A percentile compares a stretch with the other conserved stretches of the same genome.
These are phyloP conservation scores for Apis laboriosa DNA, from an alignment of 1,140 invertebrate genomes.

Conservation along the genomic window DNA sequence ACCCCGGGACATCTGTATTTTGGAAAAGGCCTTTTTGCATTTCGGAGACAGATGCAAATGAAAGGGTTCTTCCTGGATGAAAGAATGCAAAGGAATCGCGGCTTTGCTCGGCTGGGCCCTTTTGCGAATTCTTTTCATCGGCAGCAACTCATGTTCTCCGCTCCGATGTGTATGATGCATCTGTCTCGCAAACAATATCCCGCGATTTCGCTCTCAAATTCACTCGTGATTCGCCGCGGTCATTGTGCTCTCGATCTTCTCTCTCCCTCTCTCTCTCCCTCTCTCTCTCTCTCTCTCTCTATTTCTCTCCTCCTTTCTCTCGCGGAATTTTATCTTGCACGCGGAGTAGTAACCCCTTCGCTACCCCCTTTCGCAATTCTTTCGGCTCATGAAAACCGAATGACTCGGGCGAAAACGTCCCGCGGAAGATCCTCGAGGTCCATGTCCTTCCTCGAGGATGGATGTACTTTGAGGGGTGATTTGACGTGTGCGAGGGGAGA, in stretches of 20 bases:
- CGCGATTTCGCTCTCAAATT: slow-evolving; percentile 61
- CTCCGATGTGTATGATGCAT: slow-evolving; percentile 53
- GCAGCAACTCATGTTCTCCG: slow-evolving; percentile 42
- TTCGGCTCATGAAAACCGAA: slow-evolving; percentile 21
- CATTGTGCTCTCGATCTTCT: slow-evolving; percentile 53
- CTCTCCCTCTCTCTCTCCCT: not conserved
- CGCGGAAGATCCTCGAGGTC: not conserved
- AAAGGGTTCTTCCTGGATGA: slow-evolving; percentile 71
- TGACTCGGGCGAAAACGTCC: not conserved
- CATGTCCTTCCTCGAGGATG: not conserved
- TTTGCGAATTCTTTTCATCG: slow-evolving; percentile 62
- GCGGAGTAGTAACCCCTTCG: slow-evolving; percentile 31
- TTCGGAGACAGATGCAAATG: slow-evolving; percentile 74
- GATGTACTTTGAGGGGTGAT: too few relatives aligned
- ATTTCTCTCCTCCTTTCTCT: not conserved
- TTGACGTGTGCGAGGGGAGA: not conserved
- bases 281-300: slow-evolving; percentile 1
- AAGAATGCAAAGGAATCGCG: slow-evolving; percentile 62
- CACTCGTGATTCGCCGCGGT: slow-evolving; percentile 54
- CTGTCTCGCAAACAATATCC: slow-evolving; percentile 64
- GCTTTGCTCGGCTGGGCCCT: slow-evolving; percentile 60
- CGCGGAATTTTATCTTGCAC: slow-evolving; percentile 37
- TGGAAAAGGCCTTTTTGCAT: slow-evolving; percentile 70
- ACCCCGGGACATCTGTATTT: slow-evolving; percentile 74
- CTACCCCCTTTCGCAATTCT: slow-evolving; percentile 37